phyloP scores from a whole-genome alignment of 2,113 vertebrate species.

The Machaerirhynchus nigripectus region DNA sequence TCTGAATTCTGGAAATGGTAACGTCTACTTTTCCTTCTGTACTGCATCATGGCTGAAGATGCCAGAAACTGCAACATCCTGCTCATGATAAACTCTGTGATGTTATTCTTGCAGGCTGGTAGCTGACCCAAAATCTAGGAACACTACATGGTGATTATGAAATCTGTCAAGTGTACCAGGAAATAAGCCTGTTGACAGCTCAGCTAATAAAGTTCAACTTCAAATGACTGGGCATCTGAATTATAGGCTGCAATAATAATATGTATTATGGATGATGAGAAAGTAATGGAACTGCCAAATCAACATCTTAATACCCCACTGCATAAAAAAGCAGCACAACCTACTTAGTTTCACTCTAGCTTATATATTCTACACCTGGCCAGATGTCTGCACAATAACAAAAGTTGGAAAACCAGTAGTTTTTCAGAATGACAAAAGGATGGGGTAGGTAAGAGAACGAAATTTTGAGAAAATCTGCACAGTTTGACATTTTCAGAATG shows the following conservation, averaged over 20 bases:
- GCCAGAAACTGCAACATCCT: not conserved
- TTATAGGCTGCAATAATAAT: not conserved
- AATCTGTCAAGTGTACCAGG: not conserved
- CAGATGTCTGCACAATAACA: not conserved
- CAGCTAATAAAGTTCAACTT: not conserved
- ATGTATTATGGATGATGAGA: not conserved
- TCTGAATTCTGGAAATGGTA: not conserved
- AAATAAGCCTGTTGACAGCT: not conserved
- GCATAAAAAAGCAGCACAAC: not conserved
- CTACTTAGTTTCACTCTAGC: not conserved
- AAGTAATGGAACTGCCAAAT: constrained; percentile 5
- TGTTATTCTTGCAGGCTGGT: not conserved
- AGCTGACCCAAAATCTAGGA: not conserved
- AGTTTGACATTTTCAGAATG: not conserved
- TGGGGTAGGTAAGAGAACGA: not conserved
- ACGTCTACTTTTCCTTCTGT: not conserved
- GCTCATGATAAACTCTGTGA: not conserved
- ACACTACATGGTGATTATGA: not conserved
- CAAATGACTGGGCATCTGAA: not conserved
- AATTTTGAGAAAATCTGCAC: not conserved
- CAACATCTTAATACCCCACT: not conserved
- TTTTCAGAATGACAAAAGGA: not conserved
- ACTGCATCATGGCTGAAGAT: not conserved
- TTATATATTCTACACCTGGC: not conserved
- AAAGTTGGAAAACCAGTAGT: not conserved